A percentile compares a stretch with the other conserved stretches of the same genome.
Evolutionary conservation across 2,797 vertebrate genomes (phyloP).

Genomic region (Numenius phaeopus): DNA sequence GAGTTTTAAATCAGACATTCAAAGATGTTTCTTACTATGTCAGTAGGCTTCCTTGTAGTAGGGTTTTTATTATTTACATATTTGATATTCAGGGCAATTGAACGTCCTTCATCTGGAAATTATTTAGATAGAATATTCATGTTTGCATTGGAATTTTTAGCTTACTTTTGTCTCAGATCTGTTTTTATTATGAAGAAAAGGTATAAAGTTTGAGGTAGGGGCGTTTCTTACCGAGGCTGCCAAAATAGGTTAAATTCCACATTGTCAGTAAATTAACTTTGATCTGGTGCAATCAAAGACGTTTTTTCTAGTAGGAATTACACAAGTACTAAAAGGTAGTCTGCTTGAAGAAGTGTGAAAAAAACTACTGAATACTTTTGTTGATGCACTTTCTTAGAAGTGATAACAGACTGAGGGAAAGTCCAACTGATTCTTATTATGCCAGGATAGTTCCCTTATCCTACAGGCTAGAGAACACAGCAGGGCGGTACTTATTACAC

Average conservation of each 20-base stretch:
- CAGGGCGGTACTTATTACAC: background rate
- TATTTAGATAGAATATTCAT: background rate
- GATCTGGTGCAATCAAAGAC: background rate
- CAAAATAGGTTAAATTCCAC: background rate
- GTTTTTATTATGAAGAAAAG: background rate
- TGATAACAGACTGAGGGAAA: background rate
- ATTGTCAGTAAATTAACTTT: background rate
- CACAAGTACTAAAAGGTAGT: background rate
- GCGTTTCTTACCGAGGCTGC: background rate
- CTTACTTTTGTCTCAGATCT: background rate
- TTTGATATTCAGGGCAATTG: background rate
- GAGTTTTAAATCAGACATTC: background rate
- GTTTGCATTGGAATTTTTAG: background rate
- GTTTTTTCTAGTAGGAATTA: background rate
- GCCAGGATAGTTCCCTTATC: background rate
- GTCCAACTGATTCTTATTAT: background rate
- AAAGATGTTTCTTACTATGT: background rate
- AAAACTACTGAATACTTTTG: background rate
- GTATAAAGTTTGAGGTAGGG: background rate
- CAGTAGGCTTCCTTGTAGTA: background rate
- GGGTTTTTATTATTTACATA: background rate
- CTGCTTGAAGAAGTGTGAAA: background rate
- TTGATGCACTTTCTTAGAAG: background rate
- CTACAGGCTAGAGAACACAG: background rate
- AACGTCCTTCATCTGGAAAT: background rate